phyloP scores from a whole-genome alignment of 2,797 vertebrate species.

The Oreonectes daqikongensis region DNA sequence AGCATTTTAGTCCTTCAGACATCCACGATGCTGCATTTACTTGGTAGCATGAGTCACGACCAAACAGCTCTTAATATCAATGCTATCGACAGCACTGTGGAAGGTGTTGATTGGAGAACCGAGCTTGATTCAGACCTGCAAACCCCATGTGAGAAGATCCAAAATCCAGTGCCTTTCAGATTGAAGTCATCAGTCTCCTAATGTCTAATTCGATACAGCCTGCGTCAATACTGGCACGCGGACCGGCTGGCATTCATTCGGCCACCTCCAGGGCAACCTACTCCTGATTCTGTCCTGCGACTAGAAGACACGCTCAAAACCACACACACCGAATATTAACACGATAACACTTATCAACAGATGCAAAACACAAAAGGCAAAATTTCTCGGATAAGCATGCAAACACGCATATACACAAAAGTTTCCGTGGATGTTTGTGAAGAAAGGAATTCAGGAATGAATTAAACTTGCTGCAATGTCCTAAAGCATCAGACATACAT shows the following conservation, averaged over 20 bases:
- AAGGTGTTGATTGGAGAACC: slow-evolving; percentile 45
- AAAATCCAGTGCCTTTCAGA: slow-evolving; percentile 27
- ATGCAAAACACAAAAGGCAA: not conserved
- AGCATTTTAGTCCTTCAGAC: slow-evolving; percentile 33
- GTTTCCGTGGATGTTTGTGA: not conserved
- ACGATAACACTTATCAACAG: not conserved
- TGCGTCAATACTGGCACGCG: slow-evolving; percentile 44
- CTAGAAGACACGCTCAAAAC: slow-evolving; percentile 61
- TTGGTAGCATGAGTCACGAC: slow-evolving; percentile 36
- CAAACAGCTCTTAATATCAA: slow-evolving; percentile 38
- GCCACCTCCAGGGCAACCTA: slow-evolving; percentile 52
- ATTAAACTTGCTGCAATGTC: not conserved
- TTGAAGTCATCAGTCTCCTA: slow-evolving; percentile 49
- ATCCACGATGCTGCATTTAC: slow-evolving; percentile 26
- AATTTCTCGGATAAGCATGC: not conserved
- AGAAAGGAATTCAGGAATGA: not conserved
- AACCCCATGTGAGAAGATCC: slow-evolving; percentile 41
- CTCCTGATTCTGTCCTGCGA: slow-evolving; percentile 59
- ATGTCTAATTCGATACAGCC: slow-evolving; percentile 58
- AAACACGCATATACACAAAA: not conserved
- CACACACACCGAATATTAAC: not conserved
- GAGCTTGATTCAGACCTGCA: slow-evolving; percentile 34
- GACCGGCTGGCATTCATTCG: slow-evolving; percentile 56
- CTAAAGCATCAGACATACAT: not conserved
- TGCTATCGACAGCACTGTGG: slow-evolving; percentile 29